A percentile compares a stretch with the other conserved stretches of the same genome.
These are phyloP conservation scores for Temnothorax curvispinosus DNA, from an alignment of 1,140 invertebrate species.

Conservation along the genomic window DNA sequence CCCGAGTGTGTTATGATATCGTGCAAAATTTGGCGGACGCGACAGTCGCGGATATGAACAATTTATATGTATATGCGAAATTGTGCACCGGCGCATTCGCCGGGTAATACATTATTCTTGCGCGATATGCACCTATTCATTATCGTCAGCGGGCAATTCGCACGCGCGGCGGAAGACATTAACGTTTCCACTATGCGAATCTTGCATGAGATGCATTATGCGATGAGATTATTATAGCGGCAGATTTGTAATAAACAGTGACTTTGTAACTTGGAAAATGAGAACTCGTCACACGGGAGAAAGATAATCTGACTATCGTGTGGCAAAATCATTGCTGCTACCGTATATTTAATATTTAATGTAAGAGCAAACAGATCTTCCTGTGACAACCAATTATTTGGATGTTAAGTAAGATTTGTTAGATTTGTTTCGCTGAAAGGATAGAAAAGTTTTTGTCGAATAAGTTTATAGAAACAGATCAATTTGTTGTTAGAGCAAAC, in stretches of 20 bases:
- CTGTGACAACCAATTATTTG: neutral
- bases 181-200: slow-evolving; percentile 35
- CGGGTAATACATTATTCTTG: slow-evolving; percentile 32
- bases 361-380: neutral
- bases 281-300: neutral
- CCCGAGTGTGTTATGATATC: neutral
- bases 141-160: slow-evolving; percentile 38
- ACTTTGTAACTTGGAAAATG: slow-evolving; percentile 4
- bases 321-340: neutral
- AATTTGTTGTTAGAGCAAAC: neutral
- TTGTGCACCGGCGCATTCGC: neutral
- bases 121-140: slow-evolving; percentile 33
- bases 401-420: neutral
- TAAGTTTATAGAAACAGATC: neutral
- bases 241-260: slow-evolving; percentile 31
- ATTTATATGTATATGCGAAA: neutral
- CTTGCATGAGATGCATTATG: slow-evolving; percentile 33
- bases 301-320: neutral
- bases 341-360: slow-evolving; percentile 1
- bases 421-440: neutral
- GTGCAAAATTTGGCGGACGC: neutral
- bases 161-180: slow-evolving; percentile 38
- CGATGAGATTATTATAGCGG: slow-evolving; percentile 14
- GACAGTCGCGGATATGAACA: neutral
- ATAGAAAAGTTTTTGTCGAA: neutral